These are phyloP conservation scores for Perithous albicinctus DNA, from an alignment of 2,888 invertebrate genomes.

Conservation along the genomic window DNA sequence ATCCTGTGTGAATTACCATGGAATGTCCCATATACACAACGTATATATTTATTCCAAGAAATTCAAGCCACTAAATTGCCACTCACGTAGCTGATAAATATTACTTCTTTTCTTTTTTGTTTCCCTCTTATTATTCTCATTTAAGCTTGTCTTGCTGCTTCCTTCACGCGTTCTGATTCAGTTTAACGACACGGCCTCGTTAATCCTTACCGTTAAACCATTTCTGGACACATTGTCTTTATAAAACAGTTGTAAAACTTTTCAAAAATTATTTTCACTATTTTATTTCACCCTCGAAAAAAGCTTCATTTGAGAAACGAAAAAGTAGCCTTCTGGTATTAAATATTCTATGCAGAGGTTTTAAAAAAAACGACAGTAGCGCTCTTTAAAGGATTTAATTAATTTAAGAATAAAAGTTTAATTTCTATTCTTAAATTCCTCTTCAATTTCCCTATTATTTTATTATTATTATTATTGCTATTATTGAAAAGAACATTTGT, in stretches of 20 bases:
- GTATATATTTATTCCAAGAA: slow-evolving; percentile 38
- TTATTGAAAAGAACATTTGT: no score
- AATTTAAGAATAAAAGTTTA: no score
- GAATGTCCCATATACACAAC: not conserved
- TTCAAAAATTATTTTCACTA: not conserved
- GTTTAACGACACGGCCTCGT: slow-evolving; percentile 66
- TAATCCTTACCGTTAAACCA: slow-evolving; percentile 66
- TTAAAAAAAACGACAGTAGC: no score
- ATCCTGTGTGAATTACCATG: no score
- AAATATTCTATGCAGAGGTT: no score
- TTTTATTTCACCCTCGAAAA: not conserved
- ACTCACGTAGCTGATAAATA: slow-evolving; percentile 3
- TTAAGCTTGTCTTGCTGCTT: slow-evolving; percentile 49
- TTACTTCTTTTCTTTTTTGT: slow-evolving; percentile 32
- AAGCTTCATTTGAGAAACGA: no score
- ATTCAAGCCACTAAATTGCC: slow-evolving; percentile 23
- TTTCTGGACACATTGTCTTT: slow-evolving; percentile 59
- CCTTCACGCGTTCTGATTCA: slow-evolving; percentile 68
- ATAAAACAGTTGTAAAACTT: slow-evolving; percentile 55
- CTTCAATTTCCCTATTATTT: no score
- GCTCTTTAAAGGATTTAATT: no score
- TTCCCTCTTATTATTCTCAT: slow-evolving; percentile 29
- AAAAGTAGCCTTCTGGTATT: no score
- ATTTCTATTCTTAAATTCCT: no score
- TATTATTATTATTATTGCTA: no score